Evolutionary conservation across 2,797 vertebrate genomes (phyloP).

Genomic region (Coilia nasus): DNA sequence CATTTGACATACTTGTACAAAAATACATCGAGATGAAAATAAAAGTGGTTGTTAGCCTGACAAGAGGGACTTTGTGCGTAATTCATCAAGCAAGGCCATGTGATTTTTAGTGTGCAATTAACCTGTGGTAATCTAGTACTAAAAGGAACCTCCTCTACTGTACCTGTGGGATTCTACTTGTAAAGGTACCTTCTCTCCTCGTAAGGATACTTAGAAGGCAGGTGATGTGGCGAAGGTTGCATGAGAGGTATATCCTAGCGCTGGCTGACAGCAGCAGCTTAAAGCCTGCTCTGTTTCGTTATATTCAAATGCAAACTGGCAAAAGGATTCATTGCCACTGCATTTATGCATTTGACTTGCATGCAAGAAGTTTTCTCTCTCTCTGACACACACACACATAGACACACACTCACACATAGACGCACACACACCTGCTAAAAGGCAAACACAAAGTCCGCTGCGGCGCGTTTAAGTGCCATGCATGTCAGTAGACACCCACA

Average conservation of each 20-base stretch:
- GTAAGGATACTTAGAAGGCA: neutral
- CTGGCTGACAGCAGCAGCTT: neutral
- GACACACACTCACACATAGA: neutral
- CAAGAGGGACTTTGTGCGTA: neutral
- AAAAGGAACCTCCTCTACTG: too few relatives aligned
- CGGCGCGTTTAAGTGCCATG: neutral
- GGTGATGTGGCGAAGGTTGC: neutral
- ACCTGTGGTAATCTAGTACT: too few relatives aligned
- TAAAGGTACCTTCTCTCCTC: neutral
- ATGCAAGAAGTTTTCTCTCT: neutral
- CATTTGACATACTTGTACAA: neutral
- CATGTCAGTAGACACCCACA: neutral
- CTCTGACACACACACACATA: neutral
- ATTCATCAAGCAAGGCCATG: neutral
- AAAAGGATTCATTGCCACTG: neutral
- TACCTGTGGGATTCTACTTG: neutral
- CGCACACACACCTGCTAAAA: neutral
- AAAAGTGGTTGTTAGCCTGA: constrained; percentile 4
- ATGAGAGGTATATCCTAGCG: neutral
- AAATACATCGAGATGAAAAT: constrained; percentile 14
- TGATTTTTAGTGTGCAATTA: neutral
- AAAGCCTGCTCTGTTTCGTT: neutral
- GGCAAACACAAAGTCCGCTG: neutral
- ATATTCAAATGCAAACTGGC: neutral
- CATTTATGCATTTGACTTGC: neutral